Base-by-base conservation (phyloP, 2,888 invertebrate genomes). In the Tolmerus cingulatus region DNA sequence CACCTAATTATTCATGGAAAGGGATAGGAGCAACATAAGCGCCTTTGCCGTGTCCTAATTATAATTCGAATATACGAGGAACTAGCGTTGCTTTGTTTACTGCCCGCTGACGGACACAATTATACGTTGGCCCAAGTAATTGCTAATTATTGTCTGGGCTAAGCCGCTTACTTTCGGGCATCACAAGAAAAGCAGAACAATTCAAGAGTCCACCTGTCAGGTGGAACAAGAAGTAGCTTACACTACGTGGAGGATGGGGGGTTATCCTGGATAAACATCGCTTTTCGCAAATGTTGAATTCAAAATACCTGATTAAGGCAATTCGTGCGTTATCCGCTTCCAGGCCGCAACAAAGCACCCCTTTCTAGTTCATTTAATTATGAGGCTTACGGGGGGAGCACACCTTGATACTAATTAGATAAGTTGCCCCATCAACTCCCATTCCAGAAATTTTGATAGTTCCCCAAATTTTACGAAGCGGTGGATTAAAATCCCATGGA, bases 351-450 rank as follows among this genome's bases (percentile, higher is more conserved):
- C 82, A 82, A 9, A 82, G 40, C 82, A 57, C 57, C 82, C 55
- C 19, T 82, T 34, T 82, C 66, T 57, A 66, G 19, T 57, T 82
- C 40, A 23, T 37, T 82, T 66, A 82, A 82, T 82, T 82, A 40
- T 19, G 57, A 57, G 27, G n/a, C 27, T 19, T 57, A 34, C 57
- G 37, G 16, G 57, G 8, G 37, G 19, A 43, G 40, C 57, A 57
- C 37, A 82, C 66, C 66, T 82, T 82, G 82, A 82, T 82, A 82
- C 66, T 82, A 82, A 82, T 82, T 82, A 82, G 57, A 82, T 82
- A 82, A 66, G 82, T 66, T 66, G 37, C 57, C 34, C 37, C 19
- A 34, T 14, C 57, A 34, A 37, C 12, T 27, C 82, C 66, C 40
- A 57, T 19, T 34, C 82, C 19, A 82, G 57, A 82, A 82, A 82